Evolutionary conservation across 2,113 vertebrate genomes (phyloP).

Genomic region (Periophthalmodon schlosseri): DNA sequence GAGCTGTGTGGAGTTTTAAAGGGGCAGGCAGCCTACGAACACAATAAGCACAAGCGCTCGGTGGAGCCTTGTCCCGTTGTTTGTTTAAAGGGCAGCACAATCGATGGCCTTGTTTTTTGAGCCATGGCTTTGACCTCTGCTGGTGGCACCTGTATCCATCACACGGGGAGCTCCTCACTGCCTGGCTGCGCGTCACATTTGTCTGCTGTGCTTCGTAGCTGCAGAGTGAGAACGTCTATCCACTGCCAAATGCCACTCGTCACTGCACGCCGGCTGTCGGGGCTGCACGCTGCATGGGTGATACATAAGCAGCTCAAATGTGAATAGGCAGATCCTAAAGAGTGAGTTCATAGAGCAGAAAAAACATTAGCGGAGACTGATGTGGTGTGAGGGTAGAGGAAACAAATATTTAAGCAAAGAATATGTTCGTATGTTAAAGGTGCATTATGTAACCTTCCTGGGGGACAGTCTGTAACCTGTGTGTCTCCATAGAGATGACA

Average conservation of each 20-base stretch:
- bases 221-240: conserved; percentile 47
- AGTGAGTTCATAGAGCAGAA: conserved; percentile 28
- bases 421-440: background rate
- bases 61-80: conserved; percentile 69
- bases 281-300: conserved; percentile 8
- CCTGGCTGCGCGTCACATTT: conserved; percentile 68
- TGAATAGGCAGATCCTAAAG: conserved; percentile 27
- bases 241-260: conserved; percentile 59
- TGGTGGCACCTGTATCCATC: conserved; percentile 77
- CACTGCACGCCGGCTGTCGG: conserved; percentile 53
- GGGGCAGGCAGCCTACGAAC: conserved; percentile 35
- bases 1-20: conserved; percentile 33
- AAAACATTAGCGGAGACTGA: conserved; percentile 28
- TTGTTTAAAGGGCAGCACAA: conserved; percentile 79
- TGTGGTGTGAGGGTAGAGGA: conserved; percentile 7
- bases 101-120: conserved; percentile 76
- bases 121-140: conserved; percentile 76
- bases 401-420: background rate
- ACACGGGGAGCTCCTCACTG: conserved; percentile 49
- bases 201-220: conserved; percentile 44
- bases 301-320: conserved; percentile 47
- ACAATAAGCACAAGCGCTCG: conserved; percentile 23
- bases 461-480: background rate
- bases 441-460: background rate
- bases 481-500: background rate